Conservation (phyloP, 1,140 invertebrate species). For the Trinorchestia longiramus region DNA sequence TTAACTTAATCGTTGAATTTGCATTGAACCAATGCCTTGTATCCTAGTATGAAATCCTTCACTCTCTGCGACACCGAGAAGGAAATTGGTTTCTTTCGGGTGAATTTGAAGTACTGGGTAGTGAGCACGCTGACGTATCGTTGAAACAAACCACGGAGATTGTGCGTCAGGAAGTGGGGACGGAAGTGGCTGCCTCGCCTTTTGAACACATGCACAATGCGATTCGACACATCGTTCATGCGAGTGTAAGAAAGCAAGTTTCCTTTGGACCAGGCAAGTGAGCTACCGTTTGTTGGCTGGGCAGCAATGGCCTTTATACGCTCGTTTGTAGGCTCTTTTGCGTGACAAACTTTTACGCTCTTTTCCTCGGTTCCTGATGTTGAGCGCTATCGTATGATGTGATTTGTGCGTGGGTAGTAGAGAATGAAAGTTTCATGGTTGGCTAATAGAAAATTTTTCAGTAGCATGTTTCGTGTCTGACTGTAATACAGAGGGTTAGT, state of each 20-base stretch:
- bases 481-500: not conserved
- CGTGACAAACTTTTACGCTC: not conserved
- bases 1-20: too few species aligned
- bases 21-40: not conserved
- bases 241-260: slow-evolving; percentile 1
- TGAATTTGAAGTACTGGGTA: not conserved
- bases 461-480: too few species aligned
- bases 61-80: not conserved
- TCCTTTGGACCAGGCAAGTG: not conserved
- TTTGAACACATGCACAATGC: not conserved
- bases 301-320: not conserved
- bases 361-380: not conserved
- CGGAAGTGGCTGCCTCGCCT: not conserved
- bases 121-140: not conserved
- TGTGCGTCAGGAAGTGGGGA: not conserved
- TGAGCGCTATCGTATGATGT: not conserved
- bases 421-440: too few species aligned
- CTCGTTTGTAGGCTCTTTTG: slow-evolving; percentile 16
- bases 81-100: not conserved
- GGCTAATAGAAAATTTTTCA: too few species aligned
- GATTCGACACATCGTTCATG: slow-evolving; percentile 19
- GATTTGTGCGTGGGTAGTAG: not conserved
- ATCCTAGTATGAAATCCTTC: not conserved
- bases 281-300: not conserved
- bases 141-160: not conserved